Base-by-base conservation (phyloP, 2,888 invertebrate genomes). In the Erebia ligea region DNA sequence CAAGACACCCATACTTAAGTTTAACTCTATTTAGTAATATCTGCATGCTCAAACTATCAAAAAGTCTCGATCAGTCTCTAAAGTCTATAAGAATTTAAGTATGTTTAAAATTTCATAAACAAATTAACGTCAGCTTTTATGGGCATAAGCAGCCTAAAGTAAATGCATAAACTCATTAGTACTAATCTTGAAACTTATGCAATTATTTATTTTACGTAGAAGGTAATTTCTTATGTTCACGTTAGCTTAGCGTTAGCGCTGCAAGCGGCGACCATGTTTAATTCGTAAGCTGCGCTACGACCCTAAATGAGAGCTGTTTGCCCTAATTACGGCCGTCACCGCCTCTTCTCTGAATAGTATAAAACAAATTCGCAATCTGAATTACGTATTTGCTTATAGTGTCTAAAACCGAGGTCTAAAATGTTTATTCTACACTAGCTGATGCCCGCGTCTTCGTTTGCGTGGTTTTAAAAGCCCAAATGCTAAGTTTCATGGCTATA, bases 301-400 rank as follows among this genome's bases (percentile, higher is more conserved):
- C 84, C 87, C 84, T 86, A 87, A 88, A 87, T 83, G 86, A 88
- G 86, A 86, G 87, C 88, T 89, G 87, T 90, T 86, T 78, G 84
- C 79, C 83, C 87, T 89, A 89, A 89, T 89, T 88, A 88, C 86
- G 85, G 82, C 87, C 85, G 84, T 84, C 68, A 70, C 70, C 66
- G 67, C 69, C 69, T 73, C 56, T 64, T 63, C 45, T 59, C n/a
- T 52, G n/a, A 50, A n/a, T n/a, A 50, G 15, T 50, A 15, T n/a
- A 50, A n/a, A 50, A 50, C 50, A 50, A 50, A 50, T 1, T n/a
- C 15, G 3, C 1, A 50, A 17, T 17, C 52, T n/a, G n/a, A 15
- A 5, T 0, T 52, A 15, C 6, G 11, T 45, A 45, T 45, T 45
- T 11, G 45, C 45, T 45, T 11, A 45, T 45, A 45, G 13, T 4